A percentile compares a stretch with the other conserved stretches of the same genome.
phyloP scores from a whole-genome alignment of 2,797 vertebrate species.

The Rhyacichthys aspro region DNA sequence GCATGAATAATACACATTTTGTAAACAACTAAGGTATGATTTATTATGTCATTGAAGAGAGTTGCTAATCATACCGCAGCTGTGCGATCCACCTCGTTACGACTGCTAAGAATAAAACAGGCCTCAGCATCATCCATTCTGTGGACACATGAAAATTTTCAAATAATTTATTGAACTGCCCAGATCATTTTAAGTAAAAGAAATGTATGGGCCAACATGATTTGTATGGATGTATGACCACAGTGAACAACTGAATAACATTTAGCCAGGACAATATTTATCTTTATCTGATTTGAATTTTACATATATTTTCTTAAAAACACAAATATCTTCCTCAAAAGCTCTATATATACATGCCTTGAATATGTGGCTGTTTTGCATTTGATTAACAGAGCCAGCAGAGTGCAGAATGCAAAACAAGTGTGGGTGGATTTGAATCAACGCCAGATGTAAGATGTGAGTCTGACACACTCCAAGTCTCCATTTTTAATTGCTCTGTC shows the following conservation, averaged over 20 bases:
- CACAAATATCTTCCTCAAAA: slow-evolving; percentile 17
- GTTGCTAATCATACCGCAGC: slow-evolving; percentile 87
- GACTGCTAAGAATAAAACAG: slow-evolving; percentile 94
- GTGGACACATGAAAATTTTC: slow-evolving; percentile 30
- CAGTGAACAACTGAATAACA: no score
- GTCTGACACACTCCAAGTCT: slow-evolving; percentile 46
- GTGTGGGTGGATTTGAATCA: slow-evolving; percentile 70
- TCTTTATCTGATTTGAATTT: slow-evolving; percentile 16
- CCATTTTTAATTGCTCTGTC: slow-evolving; percentile 56
- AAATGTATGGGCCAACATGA: background rate
- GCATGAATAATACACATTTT: slow-evolving; percentile 12
- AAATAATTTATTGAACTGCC: background rate
- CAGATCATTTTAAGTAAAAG: background rate
- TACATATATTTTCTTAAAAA: background rate
- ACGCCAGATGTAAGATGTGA: slow-evolving; percentile 54
- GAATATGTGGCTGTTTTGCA: slow-evolving; percentile 50
- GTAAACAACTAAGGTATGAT: slow-evolving; percentile 14
- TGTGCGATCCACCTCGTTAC: slow-evolving; percentile 91
- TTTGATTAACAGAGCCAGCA: slow-evolving; percentile 56
- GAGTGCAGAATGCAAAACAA: slow-evolving; percentile 59
- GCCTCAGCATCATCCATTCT: slow-evolving; percentile 96
- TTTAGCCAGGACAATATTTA: no score
- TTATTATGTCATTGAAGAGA: background rate
- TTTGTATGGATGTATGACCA: background rate
- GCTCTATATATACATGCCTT: slow-evolving; percentile 19